Evolutionary conservation across 35 echinoderm and acorn worm species (phyloP), one percentile per base, ranked within the genome.

Genomic region (Heliocidaris erythrogramma): DNA sequence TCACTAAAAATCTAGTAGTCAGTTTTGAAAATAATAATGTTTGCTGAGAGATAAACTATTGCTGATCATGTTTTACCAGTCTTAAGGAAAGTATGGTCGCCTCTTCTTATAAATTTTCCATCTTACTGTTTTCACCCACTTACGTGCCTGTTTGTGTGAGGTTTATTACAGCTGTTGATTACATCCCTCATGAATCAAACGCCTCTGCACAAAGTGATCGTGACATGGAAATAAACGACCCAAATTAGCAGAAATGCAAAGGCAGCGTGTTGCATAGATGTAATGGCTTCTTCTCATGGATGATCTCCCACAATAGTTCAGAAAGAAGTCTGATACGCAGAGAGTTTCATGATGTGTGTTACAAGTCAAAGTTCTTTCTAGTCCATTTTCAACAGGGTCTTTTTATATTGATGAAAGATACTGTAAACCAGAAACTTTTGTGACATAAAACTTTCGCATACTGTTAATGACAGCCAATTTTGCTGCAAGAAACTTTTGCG

Each of bases 161-260:
- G 65, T 78, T 78, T 78, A 78, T 27, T 78, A 78, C 65, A 78
- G 65, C 21, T 78, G 65, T n/a, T 78, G 65, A 78, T 78, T 78
- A n/a, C 2, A n/a, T 78, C 65, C 27, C 65, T n/a, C 18, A 24
- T n/a, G n/a, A 78, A n/a, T 78, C 65, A 78, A 6, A 3, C 7
- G 7, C 27, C 65, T 60, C 5, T n/a, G 65, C 17, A 78, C 65
- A 78, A 78, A 78, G 7, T n/a, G 65, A 78, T 78, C 27, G 21
- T 78, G 65, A 78, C 65, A 78, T n/a, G 21, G 65, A 78, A 78
- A 78, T 78, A 78, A 78, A 78, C 21, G 65, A 78, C 21, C 65
- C 65, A 78, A 78, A 78, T 78, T 78, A 78, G 65, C 21, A 78
- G 21, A 78, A 78, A 78, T 18, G 65, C 17, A 21, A 21, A 21